Evolutionary conservation across 2,797 vertebrate species (phyloP).

Genomic region (Phrynocephalus vlangalii): DNA sequence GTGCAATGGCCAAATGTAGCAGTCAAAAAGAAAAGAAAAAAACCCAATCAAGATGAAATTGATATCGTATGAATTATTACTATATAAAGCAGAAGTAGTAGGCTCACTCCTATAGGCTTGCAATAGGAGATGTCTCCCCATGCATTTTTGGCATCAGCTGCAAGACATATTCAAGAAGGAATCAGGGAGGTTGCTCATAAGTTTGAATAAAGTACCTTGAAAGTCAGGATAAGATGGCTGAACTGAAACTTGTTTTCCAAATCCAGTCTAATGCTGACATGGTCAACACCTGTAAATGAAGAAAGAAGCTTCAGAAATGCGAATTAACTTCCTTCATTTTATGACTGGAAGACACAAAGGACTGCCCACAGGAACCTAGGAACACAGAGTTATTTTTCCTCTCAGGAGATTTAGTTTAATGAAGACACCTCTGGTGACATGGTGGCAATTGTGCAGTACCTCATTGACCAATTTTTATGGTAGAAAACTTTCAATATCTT

Average conservation of each 20-base stretch:
- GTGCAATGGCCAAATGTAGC: not conserved
- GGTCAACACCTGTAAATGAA: constrained; percentile 75
- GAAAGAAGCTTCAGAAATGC: constrained; percentile 43
- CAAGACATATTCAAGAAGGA: too few relatives aligned
- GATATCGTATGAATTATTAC: too few relatives aligned
- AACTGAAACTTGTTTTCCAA: constrained; percentile 91
- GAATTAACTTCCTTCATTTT: not conserved
- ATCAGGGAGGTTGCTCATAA: not conserved
- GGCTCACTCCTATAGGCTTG: too few relatives aligned
- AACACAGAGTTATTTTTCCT: not conserved
- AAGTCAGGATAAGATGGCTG: constrained; percentile 91
- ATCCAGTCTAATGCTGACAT: constrained; percentile 88
- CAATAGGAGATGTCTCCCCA: too few relatives aligned
- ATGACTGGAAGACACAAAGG: not conserved
- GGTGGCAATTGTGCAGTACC: not conserved
- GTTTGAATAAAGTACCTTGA: constrained; percentile 83
- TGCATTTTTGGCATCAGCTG: too few relatives aligned
- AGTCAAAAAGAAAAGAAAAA: not conserved
- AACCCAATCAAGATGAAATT: too few relatives aligned
- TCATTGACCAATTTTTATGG: not conserved
- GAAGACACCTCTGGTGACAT: not conserved
- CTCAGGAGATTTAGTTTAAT: not conserved
- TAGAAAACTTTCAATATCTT: too few relatives aligned
- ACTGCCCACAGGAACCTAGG: not conserved
- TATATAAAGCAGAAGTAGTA: too few relatives aligned